Evolutionary conservation across 1,140 invertebrate species (phyloP).

Genomic region (Drosophila kurseongensis): DNA sequence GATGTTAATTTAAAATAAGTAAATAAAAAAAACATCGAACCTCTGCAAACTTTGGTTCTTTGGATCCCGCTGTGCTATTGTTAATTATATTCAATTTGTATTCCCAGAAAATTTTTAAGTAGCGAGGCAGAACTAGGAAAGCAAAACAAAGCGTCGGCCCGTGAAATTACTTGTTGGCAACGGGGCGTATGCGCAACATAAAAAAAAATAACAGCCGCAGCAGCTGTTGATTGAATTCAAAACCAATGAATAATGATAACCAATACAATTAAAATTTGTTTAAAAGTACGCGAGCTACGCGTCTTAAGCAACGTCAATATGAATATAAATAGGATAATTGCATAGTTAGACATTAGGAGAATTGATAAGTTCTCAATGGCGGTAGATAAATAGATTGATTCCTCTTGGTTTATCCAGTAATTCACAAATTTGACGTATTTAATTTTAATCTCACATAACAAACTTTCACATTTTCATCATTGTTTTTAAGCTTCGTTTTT

Average conservation of each 20-base stretch:
- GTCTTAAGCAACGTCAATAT: not conserved
- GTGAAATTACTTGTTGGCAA: constrained; percentile 51
- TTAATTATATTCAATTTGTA: constrained; percentile 41
- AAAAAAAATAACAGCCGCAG: constrained; percentile 36
- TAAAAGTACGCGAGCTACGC: constrained; percentile 17
- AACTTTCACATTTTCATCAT: not conserved
- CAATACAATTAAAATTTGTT: constrained; percentile 56
- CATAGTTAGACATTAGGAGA: too few relatives aligned
- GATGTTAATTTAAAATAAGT: not conserved
- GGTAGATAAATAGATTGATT: too few relatives aligned
- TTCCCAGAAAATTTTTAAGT: constrained; percentile 13
- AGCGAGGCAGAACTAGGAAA: not conserved
- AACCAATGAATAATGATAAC: constrained; percentile 36
- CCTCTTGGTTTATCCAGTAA: not conserved
- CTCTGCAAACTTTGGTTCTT: not conserved
- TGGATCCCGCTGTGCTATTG: constrained; percentile 31
- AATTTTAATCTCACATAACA: not conserved
- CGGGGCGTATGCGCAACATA: constrained; percentile 58
- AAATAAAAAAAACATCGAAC: not conserved
- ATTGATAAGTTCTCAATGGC: too few relatives aligned
- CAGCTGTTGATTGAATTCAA: constrained; percentile 64
- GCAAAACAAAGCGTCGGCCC: constrained; percentile 46
- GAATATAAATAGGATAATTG: not conserved
- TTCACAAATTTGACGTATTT: not conserved
- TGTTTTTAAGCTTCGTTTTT: not conserved